Percentiles rank a stretch among this genome's conserved stretches.
These are phyloP conservation scores for Phthorimaea operculella DNA, from an alignment of 1,140 invertebrate species.

Conservation along the genomic window DNA sequence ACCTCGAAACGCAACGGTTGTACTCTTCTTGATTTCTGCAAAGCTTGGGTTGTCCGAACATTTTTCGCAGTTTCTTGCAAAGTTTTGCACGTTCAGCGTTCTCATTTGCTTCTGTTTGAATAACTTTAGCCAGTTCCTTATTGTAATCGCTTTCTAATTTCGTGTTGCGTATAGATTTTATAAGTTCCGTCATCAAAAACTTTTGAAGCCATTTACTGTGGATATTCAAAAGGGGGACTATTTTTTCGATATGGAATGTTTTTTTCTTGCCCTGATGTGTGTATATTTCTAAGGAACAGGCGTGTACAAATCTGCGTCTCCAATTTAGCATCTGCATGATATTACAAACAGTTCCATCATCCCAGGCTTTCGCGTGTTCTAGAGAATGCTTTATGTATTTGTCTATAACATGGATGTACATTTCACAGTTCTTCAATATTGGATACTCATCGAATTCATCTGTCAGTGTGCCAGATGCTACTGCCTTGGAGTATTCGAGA, in stretches of 20 bases:
- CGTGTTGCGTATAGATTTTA: conserved; percentile 22
- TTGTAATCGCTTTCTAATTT: conserved; percentile 24
- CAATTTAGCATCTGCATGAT: conserved; percentile 56
- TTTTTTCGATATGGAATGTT: conserved; percentile 47
- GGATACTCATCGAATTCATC: conserved; percentile 65
- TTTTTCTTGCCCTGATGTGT: conserved; percentile 39
- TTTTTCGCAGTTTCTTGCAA: conserved; percentile 48
- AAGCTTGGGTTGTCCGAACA: conserved; percentile 48
- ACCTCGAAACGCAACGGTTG: conserved; percentile 25
- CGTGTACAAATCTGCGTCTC: conserved; percentile 59
- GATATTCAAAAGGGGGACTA: conserved; percentile 57
- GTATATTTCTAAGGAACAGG: conserved; percentile 41
- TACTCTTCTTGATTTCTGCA: conserved; percentile 38
- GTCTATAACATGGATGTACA: conserved; percentile 50
- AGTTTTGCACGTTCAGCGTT: conserved; percentile 31
- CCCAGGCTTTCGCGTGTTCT: conserved; percentile 22
- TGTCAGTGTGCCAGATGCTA: conserved; percentile 39
- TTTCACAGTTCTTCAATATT: conserved; percentile 58
- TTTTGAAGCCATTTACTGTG: conserved; percentile 71
- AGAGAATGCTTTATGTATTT: conserved; percentile 42
- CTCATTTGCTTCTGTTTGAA: conserved; percentile 25
- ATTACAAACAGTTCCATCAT: conserved; percentile 30
- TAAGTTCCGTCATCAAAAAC: conserved; percentile 51
- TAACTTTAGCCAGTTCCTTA: conserved; percentile 20
- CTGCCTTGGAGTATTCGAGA: conserved; percentile 51